Evolutionary conservation across 2,113 vertebrate species (phyloP).

Genomic region (Ptychochromis oligacanthus): DNA sequence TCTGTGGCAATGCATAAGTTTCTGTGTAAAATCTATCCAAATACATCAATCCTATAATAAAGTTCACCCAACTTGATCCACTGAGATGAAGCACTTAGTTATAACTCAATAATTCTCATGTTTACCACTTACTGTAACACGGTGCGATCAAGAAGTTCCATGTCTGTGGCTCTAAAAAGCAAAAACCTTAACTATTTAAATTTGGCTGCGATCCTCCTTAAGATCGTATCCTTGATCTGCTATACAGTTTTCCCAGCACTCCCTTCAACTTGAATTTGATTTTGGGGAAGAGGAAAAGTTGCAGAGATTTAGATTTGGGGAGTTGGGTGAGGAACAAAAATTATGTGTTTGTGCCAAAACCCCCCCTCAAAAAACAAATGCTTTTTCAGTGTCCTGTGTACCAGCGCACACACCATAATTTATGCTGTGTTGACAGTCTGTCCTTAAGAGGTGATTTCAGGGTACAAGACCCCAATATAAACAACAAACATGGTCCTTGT

Average conservation of each 20-base stretch:
- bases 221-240: background rate
- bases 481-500: no score
- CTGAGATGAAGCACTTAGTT: background rate
- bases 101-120: background rate
- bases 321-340: no score
- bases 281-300: background rate
- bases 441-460: background rate
- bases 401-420: background rate
- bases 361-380: background rate
- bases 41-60: no score
- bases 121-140: background rate
- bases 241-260: background rate
- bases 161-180: background rate
- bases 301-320: background rate
- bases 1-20: no score
- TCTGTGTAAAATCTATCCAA: no score
- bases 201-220: background rate
- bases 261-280: background rate
- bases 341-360: no score
- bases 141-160: background rate
- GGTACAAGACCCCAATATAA: no score
- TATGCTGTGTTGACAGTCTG: background rate
- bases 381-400: background rate
- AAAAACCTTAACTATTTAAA: slow-evolving; percentile 2
- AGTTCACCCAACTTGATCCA: background rate